Base-by-base conservation (phyloP, 2,888 invertebrate species). In the Emmelina monodactyla region DNA sequence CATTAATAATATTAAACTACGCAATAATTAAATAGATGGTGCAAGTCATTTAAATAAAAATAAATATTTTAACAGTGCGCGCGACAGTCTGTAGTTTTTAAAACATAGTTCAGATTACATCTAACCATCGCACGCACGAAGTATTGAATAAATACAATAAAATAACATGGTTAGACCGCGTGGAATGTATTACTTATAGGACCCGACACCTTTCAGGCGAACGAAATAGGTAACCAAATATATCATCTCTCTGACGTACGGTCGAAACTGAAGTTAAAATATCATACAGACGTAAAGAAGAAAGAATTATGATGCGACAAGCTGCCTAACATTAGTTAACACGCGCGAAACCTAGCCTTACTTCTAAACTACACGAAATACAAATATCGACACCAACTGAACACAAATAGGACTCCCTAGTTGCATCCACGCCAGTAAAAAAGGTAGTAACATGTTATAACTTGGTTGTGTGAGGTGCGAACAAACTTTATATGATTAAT, bases 171-270 rank as follows among this genome's bases (percentile, higher is more conserved):
- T 76, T 63, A 59, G 45, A 76, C 76, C 75, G 67, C 58, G 65
- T 79, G 79, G 79, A 79, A 78, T 79, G 79, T 78, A 69, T 64
- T 64, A 53, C 51, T 58, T 60, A 25, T 6, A 64, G 60, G 66
- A 75, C 73, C 75, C 67, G 72, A 76, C 75, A 76, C 78, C 79
- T 79, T 75, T 64, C 70, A 79, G 79, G 78, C 64, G 73, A 65
- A 59, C 56, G 62, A 63, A 60, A 57, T 51, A 48, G 57, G 60
- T 53, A 55, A 55, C 48, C n/a, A 7, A 25, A 25, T 9, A 7
- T 3, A 4, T n/a, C n/a, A 10, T n/a, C 4, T 9, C 11, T 25
- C 11, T 25, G 3, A 25, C 11, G 4, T 25, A 25, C n/a, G n/a
- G n/a, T n/a, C n/a, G n/a, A n/a, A n/a, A n/a, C n/a, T n/a, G n/a